Evolutionary conservation across 2,888 invertebrate species (phyloP).

Genomic region (Microctonus brassicae): DNA sequence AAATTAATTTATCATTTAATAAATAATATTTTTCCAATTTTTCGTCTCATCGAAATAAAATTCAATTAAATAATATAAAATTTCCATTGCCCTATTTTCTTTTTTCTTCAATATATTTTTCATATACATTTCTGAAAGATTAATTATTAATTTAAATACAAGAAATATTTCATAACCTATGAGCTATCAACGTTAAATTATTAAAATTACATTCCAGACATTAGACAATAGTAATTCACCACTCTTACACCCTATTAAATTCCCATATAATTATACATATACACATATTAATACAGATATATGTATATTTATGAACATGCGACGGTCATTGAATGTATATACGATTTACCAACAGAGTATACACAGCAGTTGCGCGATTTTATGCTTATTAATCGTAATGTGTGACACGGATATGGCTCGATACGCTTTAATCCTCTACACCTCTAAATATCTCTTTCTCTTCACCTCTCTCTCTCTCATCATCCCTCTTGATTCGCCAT

Average conservation of each 20-base stretch:
- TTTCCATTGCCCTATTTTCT: no score
- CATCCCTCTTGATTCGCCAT: background rate
- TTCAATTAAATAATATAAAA: no score
- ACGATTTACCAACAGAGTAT: background rate
- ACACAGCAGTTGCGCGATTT: conserved; percentile 50
- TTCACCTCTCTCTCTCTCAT: conserved; percentile 16
- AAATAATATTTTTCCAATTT: no score
- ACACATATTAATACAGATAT: background rate
- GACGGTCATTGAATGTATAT: no score
- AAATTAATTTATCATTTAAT: no score
- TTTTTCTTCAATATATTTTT: background rate
- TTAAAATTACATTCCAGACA: background rate
- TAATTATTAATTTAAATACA: background rate
- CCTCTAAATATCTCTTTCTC: no score
- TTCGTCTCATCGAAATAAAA: no score
- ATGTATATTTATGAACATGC: background rate
- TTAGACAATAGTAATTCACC: no score
- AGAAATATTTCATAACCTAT: background rate
- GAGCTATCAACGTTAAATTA: background rate
- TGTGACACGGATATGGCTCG: conserved; percentile 46
- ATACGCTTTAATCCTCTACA: conserved; percentile 47
- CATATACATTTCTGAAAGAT: no score
- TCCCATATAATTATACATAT: background rate
- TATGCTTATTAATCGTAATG: conserved; percentile 62
- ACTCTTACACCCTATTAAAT: background rate